Evolutionary conservation across 1,140 invertebrate genomes (phyloP), one percentile per base, ranked within the genome.

Genomic region (Augochlora pura): DNA sequence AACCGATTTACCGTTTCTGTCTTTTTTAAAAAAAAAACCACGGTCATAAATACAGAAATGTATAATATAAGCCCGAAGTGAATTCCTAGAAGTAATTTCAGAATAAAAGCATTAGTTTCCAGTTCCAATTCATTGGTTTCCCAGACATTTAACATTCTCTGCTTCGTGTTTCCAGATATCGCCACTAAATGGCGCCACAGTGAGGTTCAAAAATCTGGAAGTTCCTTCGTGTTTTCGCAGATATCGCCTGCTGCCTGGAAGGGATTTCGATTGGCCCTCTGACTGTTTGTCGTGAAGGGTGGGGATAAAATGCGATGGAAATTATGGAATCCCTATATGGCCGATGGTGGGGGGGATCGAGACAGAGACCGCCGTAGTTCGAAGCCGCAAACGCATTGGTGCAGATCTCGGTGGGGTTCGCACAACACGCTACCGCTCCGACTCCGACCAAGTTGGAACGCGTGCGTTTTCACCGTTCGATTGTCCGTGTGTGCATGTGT

Each of bases 311-410:
- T 21, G 4, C 16, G 18, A 46, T 10, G 32, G 32, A 32, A 32
- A 32, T 32, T 32, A 32, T 32, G 32, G 18, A 57, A 66, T 57
- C 54, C 54, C 21, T n/a, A n/a, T 23, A 27, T 9, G 8, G 18
- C 0, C 23, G 23, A 21, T 7, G 73, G 18, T 14, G 21, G 23
- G 18, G 65, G 64, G 38, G 39, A 68, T 14, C 2, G 27, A 73
- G 46, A 4, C 52, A 60, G 23, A 72, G 76, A 78, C 60, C 46
- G 76, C 69, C 25, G 60, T 49, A 76, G 65, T 84, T 70, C 42
- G 71, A 67, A 65, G 83, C 60, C 66, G 76, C 52, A 83, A 60
- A 68, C 46, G 81, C 81, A 84, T 84, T 78, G 70, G 42, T 62
- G 77, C 83, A 80, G 77, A 76, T 69, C 38, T 80, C 71, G 57